Base-by-base conservation (phyloP, 1,140 invertebrate species). In the Drosophila orena region DNA sequence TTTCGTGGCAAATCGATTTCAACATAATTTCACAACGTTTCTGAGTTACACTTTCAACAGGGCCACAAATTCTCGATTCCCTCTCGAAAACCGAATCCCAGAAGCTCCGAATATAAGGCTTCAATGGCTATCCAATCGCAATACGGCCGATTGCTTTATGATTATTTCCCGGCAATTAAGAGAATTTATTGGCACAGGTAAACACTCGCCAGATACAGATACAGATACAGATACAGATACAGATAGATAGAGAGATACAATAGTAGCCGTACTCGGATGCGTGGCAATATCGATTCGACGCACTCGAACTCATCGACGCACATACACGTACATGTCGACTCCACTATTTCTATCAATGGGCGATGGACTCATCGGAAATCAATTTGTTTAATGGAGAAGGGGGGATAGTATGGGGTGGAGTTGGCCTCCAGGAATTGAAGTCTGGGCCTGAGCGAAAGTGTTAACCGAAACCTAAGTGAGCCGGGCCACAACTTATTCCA, bases 81-180 rank as follows among this genome's bases (percentile, higher is more conserved):
- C 52, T 34, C 24, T 0, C 4, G 12, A 12, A 20, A 37, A 10
- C n/a, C n/a, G 7, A 15, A 15, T 6, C 27, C 50, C 53, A 15
- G 27, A 15, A 35, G 15, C 15, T 2, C 38, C 27, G 49, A 54
- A 62, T 22, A 54, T 53, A 54, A 44, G 54, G 46, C 58, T 52
- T 43, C 37, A 27, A 43, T 10, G 44, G 14, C 43, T 43, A 55
- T 68, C 64, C 69, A 59, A 64, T 78, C 74, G 59, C 84, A 88
- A 83, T 89, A 85, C 79, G 73, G 55, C 30, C 89, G 89, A 89
- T 91, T 91, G 89, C 85, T 91, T 91, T 91, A 91, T 91, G 89
- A 91, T 91, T 91, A 91, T 91, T 91, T 91, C 89, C 84, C 76
- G 75, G 81, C 89, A 91, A 91, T 91, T 91, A 85, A 91, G 61